Evolutionary conservation across 2,797 vertebrate genomes (phyloP), one percentile per base, ranked within the genome.

Genomic region (Discoglossus pictus): DNA sequence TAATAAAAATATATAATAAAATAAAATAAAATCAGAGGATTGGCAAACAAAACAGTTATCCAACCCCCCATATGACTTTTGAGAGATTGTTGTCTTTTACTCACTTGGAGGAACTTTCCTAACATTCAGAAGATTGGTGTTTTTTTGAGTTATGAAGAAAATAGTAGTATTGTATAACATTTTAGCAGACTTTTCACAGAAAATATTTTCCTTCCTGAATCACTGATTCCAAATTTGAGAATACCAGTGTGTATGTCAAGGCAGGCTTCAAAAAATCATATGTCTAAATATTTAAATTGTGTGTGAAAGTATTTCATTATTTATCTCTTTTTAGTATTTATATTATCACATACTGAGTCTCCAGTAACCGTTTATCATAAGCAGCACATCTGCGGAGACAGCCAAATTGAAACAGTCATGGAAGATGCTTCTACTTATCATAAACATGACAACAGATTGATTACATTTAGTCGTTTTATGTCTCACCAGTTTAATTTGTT

Each of bases 401-500:
- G 86, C 86, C 86, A 89, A 88, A 84, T 86, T 89, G 85, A 86
- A 90, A 83, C 87, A 81, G 89, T 87, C 84, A 78, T 83, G 78
- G 84, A 84, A 89, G 89, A 91, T 91, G 88, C 84, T 80, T 90
- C 87, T 80, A 35, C 79, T 82, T 89, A 86, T 82, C 86, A 87
- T 93, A 94, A 94, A 94, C 91, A 92, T 88, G 82, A 87, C 84
- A 90, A 88, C 84, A 90, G 89, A 89, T 86, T 87, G 86, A 91
- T 92, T 92, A 92, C 90, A 89, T 92, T 87, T 84, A 86, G 87
- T 85, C 90, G 88, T 88, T 88, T 88, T 74, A 65, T 91, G 89
- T 93, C 92, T 92, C 92, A 92, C 90, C 89, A 92, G 89, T 89
- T 93, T 90, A 90, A 95, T 93, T 94, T 91, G 94, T 92, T 93